These are phyloP conservation scores for Thamnophis elegans DNA, from an alignment of 2,797 vertebrate species.

Conservation along the genomic window DNA sequence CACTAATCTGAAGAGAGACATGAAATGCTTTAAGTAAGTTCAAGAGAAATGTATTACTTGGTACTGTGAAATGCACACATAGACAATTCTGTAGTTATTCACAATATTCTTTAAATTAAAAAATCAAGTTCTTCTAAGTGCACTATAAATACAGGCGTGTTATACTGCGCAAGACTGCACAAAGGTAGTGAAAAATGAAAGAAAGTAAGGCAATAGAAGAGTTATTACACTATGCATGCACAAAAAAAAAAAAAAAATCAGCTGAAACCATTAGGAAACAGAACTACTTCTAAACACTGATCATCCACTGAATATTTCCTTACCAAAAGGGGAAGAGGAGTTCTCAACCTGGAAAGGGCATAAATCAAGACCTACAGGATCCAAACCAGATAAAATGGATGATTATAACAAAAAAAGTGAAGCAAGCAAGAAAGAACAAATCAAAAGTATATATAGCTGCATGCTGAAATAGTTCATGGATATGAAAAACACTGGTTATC, in stretches of 20 bases:
- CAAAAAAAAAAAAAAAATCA: constrained; percentile 17
- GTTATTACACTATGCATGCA: constrained; percentile 66
- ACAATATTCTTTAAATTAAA: constrained; percentile 40
- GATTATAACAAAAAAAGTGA: constrained; percentile 81
- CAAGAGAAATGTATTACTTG: constrained; percentile 46
- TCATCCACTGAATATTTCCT: constrained; percentile 84
- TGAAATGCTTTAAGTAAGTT: constrained; percentile 25
- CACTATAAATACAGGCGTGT: constrained; percentile 29
- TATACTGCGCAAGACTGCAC: constrained; percentile 40
- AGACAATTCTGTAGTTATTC: constrained; percentile 40
- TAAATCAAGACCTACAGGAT: constrained; percentile 99
- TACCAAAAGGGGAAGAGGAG: constrained; percentile 98
- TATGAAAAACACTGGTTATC: constrained; percentile 58
- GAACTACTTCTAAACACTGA: constrained; percentile 79
- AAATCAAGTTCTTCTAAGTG: constrained; percentile 31
- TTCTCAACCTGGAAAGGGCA: constrained; percentile 99
- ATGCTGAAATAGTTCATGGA: constrained; percentile 60
- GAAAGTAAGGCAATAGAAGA: constrained; percentile 61
- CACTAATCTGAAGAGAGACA: constrained; percentile 33
- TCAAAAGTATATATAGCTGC: constrained; percentile 51
- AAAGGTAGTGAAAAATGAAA: constrained; percentile 44
- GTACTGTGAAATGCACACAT: constrained; percentile 38
- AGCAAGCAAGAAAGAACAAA: constrained; percentile 65
- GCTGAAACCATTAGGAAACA: constrained; percentile 66
- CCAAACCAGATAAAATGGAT: constrained; percentile 98